A percentile compares a stretch with the other conserved stretches of the same genome.
These are phyloP conservation scores for Lithophane socia DNA, from an alignment of 2,888 invertebrate genomes.

Conservation along the genomic window DNA sequence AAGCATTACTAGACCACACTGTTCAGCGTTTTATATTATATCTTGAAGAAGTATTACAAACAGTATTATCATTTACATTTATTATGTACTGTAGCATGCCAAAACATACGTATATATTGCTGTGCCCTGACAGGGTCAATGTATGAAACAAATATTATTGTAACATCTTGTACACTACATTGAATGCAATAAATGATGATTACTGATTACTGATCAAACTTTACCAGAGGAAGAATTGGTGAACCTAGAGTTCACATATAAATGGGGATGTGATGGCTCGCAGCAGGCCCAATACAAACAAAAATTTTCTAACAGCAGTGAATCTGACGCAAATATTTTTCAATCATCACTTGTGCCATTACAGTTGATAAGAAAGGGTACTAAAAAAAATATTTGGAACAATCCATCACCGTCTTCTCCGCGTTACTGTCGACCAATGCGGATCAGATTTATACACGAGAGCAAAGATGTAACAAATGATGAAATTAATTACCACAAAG, in stretches of 20 bases:
- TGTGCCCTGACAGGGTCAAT: too few relatives aligned
- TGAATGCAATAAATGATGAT: too few relatives aligned
- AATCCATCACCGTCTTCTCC: slow-evolving; percentile 36
- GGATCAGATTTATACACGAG: slow-evolving; percentile 22
- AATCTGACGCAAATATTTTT: slow-evolving; percentile 4
- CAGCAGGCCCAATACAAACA: slow-evolving; percentile 23
- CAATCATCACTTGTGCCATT: not conserved
- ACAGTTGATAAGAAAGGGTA: slow-evolving; percentile 4
- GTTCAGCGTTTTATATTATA: slow-evolving; percentile 7
- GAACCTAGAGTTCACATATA: slow-evolving; percentile 24
- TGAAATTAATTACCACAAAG: slow-evolving; percentile 15
- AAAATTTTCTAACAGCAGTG: not conserved
- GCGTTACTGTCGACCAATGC: slow-evolving; percentile 26
- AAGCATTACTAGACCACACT: too few relatives aligned
- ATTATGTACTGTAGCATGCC: too few relatives aligned
- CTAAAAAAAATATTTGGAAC: slow-evolving; percentile 24
- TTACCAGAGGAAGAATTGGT: slow-evolving; percentile 11
- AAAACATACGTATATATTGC: too few relatives aligned
- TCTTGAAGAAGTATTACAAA: slow-evolving; percentile 14
- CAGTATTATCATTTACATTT: too few relatives aligned
- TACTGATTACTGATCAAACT: too few relatives aligned
- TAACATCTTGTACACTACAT: too few relatives aligned
- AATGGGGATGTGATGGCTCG: slow-evolving; percentile 34
- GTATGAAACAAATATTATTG: too few relatives aligned
- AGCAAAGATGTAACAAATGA: slow-evolving; percentile 19